These are phyloP conservation scores for Heliconius congener DNA, from an alignment of 1,140 invertebrate species.

Conservation along the genomic window DNA sequence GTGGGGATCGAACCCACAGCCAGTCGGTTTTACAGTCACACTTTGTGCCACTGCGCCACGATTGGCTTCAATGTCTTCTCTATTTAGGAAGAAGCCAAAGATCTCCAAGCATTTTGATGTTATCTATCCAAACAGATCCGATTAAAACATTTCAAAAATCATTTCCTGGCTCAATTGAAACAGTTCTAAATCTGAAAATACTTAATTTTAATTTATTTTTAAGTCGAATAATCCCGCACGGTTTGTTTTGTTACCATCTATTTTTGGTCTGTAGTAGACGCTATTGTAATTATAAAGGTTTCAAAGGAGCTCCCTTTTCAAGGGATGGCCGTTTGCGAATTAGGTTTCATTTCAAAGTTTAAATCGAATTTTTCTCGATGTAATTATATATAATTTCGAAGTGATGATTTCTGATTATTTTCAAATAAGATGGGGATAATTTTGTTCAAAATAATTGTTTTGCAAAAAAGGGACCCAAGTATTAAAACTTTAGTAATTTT, in stretches of 20 bases:
- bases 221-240: conserved; percentile 15
- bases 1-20: no score
- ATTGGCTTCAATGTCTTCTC: no score
- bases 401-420: not conserved
- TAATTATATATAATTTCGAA: not conserved
- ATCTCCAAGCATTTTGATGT: no score
- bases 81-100: no score
- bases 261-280: conserved; percentile 22
- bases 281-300: conserved; percentile 21
- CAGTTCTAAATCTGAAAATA: not conserved
- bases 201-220: conserved; percentile 19
- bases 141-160: no score
- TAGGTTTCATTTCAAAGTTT: conserved; percentile 12
- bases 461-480: no score
- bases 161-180: not conserved
- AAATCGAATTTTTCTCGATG: conserved; percentile 15
- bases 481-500: no score
- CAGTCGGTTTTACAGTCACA: no score
- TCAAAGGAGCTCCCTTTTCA: not conserved
- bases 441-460: no score
- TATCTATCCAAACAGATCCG: no score
- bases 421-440: not conserved
- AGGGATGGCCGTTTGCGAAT: conserved; percentile 11
- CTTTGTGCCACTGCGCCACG: no score
- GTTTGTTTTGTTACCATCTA: conserved; percentile 15